Evolutionary conservation across 2,888 invertebrate species (phyloP), one percentile per base, ranked within the genome.

Genomic region (Eremobia ochroleuca): DNA sequence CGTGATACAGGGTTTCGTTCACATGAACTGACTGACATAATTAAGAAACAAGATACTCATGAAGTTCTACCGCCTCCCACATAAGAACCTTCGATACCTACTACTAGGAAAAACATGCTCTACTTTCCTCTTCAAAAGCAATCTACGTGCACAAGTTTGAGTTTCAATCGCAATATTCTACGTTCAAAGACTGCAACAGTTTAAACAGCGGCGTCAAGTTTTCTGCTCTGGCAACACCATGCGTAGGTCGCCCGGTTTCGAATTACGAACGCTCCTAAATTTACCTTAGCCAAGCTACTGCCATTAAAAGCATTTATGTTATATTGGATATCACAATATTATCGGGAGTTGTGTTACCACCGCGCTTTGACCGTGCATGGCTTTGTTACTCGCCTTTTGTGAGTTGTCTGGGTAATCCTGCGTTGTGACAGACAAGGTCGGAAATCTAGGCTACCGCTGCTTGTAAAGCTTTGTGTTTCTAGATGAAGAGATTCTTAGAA

Each of bases 271-370:
- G 94, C 96, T 96, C 96, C 96, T 96, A 96, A 96, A 96, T 96
- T 96, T 96, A 96, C 96, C 95, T 96, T 95, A 91, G 93, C 90
- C 91, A 87, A 91, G 94, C 95, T 94, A 92, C 94, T 92, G 95
- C 95, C 96, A 95, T 96, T 96, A 96, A 96, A 96, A 96, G 96
- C 96, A 94, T 96, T 96, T 95, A 95, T 94, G 94, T 94, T 94
- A 93, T 95, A 96, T 95, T 94, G 93, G 93, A 94, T 96, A 94
- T 94, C 95, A 93, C 92, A 93, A 93, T 94, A 94, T 95, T 92
- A 94, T 94, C 92, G 92, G 90, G 90, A 88, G 76, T 93, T 87
- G 81, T 71, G 90, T 94, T 94, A 93, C 92, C 75, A 66, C 71
- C 79, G 83, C 82, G 83, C 87, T 89, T 85, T 89, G 89, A 83